These are phyloP conservation scores for Eugnorisma glareosa DNA, from an alignment of 2,888 invertebrate genomes.

Conservation along the genomic window DNA sequence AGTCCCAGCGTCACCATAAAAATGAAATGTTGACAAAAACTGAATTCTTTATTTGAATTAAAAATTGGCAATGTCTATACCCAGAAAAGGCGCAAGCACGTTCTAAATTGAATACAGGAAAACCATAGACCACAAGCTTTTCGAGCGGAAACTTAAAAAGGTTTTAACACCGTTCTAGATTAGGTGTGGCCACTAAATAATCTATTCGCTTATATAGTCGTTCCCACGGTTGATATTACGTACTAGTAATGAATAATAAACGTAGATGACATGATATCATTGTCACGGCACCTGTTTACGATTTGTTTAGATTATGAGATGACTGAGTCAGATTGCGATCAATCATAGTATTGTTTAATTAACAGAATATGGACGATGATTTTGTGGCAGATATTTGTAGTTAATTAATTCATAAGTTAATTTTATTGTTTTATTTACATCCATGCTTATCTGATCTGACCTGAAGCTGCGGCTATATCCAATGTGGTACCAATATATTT, in stretches of 20 bases:
- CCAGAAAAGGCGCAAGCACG: slow-evolving; percentile 48
- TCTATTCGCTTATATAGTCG: slow-evolving; percentile 30
- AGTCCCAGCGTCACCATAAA: not conserved
- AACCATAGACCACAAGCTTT: slow-evolving; percentile 51
- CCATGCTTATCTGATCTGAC: not conserved
- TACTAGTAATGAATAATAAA: slow-evolving; percentile 56
- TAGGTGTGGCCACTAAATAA: slow-evolving; percentile 51
- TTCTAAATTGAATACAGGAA: slow-evolving; percentile 48
- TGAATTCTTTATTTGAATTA: slow-evolving; percentile 40
- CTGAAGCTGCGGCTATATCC: not conserved
- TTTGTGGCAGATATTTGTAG: not conserved
- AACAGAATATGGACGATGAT: not conserved
- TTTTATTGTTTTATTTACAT: not conserved
- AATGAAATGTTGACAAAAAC: slow-evolving; percentile 10
- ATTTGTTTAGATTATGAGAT: slow-evolving; percentile 41
- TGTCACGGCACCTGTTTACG: slow-evolving; percentile 46
- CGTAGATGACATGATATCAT: slow-evolving; percentile 56
- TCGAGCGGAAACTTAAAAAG: slow-evolving; percentile 53
- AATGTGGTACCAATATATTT: not conserved
- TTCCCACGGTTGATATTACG: slow-evolving; percentile 54
- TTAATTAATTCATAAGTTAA: slow-evolving; percentile 4
- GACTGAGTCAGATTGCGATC: slow-evolving; percentile 45
- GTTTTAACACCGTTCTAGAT: slow-evolving; percentile 36
- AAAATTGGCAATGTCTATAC: slow-evolving; percentile 37
- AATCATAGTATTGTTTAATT: slow-evolving; percentile 9